Conservation (phyloP, 2,888 invertebrate genomes). For the Machimus atricapillus region DNA sequence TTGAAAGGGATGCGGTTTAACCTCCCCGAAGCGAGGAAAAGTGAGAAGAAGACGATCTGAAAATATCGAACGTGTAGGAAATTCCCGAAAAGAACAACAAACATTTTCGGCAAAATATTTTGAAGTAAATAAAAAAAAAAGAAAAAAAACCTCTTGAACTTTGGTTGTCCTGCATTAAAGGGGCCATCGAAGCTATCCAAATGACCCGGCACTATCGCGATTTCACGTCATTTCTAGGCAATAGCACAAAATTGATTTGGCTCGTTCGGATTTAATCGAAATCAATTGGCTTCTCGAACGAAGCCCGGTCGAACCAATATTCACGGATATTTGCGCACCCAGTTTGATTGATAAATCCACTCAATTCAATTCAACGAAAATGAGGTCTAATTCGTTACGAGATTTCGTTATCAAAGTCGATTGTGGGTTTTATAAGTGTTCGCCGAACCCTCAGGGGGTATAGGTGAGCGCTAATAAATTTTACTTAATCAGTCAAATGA, state of each 20-base stretch:
- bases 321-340: slow-evolving; percentile 10
- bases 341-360: slow-evolving; percentile 34
- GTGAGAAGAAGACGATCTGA: not conserved
- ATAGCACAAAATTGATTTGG: slow-evolving; percentile 18
- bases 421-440: slow-evolving; percentile 23
- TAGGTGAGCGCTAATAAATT: slow-evolving; percentile 35
- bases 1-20: not conserved
- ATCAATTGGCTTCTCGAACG: slow-evolving; percentile 17
- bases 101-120: not conserved
- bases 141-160: no score
- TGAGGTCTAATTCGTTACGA: slow-evolving; percentile 36
- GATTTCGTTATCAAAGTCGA: slow-evolving; percentile 37
- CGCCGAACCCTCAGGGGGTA: not conserved
- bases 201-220: not conserved
- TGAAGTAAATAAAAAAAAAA: not conserved
- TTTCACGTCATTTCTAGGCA: not conserved
- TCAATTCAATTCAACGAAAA: slow-evolving; percentile 34
- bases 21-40: not conserved
- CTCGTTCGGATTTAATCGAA: slow-evolving; percentile 32
- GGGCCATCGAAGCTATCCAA: not conserved
- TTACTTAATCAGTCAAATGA: slow-evolving; percentile 39
- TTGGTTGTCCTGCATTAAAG: not conserved
- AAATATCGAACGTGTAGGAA: not conserved
- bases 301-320: not conserved
- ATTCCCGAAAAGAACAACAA: not conserved